These are phyloP conservation scores for Nephila pilipes DNA, from an alignment of 1,140 invertebrate species.

Conservation along the genomic window DNA sequence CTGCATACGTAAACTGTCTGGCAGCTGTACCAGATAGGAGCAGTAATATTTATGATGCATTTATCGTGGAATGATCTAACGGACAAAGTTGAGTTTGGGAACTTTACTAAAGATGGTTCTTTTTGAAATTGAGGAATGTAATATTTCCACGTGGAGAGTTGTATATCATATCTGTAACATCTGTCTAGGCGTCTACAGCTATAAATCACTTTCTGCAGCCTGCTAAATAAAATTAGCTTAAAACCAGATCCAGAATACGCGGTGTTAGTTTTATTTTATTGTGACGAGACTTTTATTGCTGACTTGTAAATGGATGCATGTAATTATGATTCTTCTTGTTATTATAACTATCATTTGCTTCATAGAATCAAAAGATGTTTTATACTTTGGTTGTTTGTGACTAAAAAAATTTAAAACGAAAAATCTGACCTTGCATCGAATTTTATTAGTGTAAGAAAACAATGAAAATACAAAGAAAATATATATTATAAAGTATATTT, in stretches of 20 bases:
- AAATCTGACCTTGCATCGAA: too few relatives aligned
- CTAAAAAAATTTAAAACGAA: too few relatives aligned
- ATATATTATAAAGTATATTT: too few relatives aligned
- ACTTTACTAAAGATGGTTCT: background rate
- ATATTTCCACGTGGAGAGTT: background rate
- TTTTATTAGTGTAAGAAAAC: too few relatives aligned
- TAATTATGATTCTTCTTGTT: too few relatives aligned
- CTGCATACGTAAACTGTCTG: constrained; percentile 40
- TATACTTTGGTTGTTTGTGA: too few relatives aligned
- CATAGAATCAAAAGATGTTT: too few relatives aligned
- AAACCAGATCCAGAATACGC: background rate
- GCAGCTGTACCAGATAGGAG: constrained; percentile 8
- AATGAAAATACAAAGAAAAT: too few relatives aligned
- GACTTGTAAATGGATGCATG: too few relatives aligned
- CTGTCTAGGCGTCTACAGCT: too few relatives aligned
- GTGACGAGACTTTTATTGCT: background rate
- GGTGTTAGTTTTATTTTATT: background rate
- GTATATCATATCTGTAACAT: too few relatives aligned
- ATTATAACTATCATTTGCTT: too few relatives aligned
- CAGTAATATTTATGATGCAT: constrained; percentile 9
- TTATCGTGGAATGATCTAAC: constrained; percentile 16
- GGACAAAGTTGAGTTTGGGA: background rate
- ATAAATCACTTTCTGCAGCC: background rate
- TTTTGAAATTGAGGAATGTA: background rate
- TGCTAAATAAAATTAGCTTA: background rate